Base-by-base conservation (phyloP, 2,888 invertebrate species). In the Nematopogon swammerdamellus region DNA sequence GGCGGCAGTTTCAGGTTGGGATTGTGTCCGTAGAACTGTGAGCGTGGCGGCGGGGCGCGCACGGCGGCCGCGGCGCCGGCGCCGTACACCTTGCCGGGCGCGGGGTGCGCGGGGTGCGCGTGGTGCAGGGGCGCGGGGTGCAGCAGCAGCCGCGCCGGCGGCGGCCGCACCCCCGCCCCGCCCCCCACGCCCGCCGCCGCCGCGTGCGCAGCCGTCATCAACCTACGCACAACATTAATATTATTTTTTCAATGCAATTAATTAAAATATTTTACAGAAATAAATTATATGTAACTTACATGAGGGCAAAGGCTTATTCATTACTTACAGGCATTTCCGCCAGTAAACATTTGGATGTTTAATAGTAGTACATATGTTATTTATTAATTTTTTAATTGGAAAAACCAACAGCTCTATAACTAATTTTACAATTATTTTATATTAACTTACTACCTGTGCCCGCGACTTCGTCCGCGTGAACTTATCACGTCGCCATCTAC, bases 11-110 rank as follows among this genome's bases (percentile, higher is more conserved):
- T 94, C 46, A 95, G 79, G 67, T 91, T 91, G 11, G 94, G 94
- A 73, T 96, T 96, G 76, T 97, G 96, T 0, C 96, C 95, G 69
- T 92, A 94, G 71, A 92, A 95, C 60, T 92, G 91, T 14, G 88
- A 86, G 14, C 88, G 83, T 1, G 86, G 85, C 52, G 86, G 80
- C 59, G 85, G 66, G 51, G 86, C 74, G 1, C 75, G 63, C 44
- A 71, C 70, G 49, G 49, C 47, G 10, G 80, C 62, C 62, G 81
- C n/a, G n/a, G n/a, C n/a, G n/a, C n/a, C n/a, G n/a, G 81, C 60
- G 67, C 79, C 61, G 80, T 70, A 72, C 59, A 73, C 72, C 59
- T 70, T 69, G 61, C 57, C 64, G 52, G 45, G 45, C 63, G 60
- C 67, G 72, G 56, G 76, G 62, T 55, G 63, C 61, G 81, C 57